A percentile compares a stretch with the other conserved stretches of the same genome.
phyloP scores from a whole-genome alignment of 2,113 vertebrate species.

The Semicossyphus pulcher region DNA sequence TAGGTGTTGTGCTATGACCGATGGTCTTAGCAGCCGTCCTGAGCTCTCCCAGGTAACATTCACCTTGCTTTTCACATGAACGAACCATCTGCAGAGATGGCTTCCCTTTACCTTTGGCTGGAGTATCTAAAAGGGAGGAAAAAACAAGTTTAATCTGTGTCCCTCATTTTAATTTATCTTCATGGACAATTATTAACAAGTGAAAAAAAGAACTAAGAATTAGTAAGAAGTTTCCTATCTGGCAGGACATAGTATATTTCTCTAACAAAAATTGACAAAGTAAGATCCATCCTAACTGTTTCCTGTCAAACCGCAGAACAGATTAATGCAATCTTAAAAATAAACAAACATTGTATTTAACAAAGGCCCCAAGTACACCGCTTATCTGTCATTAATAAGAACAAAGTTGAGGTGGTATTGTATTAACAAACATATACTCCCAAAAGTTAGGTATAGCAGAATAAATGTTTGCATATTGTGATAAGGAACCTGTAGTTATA shows the following conservation, averaged over 20 bases:
- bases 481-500: not conserved
- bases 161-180: not conserved
- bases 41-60: conserved; percentile 35
- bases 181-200: not conserved
- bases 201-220: too few relatives aligned
- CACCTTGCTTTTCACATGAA: conserved; percentile 71
- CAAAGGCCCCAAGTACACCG: too few relatives aligned
- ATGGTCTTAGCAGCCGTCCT: conserved; percentile 48
- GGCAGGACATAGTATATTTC: too few relatives aligned
- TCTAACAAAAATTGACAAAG: too few relatives aligned
- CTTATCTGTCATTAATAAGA: too few relatives aligned
- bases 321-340: too few relatives aligned
- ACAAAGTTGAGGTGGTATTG: not conserved
- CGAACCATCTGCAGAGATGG: conserved; percentile 83
- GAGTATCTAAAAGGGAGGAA: conserved; percentile 65
- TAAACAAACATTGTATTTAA: too few relatives aligned
- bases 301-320: too few relatives aligned
- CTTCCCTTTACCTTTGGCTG: conserved; percentile 78
- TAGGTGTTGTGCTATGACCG: conserved; percentile 6
- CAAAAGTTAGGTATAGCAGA: not conserved
- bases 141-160: not conserved
- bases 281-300: too few relatives aligned
- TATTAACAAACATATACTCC: not conserved
- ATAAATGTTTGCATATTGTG: not conserved
- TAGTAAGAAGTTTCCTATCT: too few relatives aligned